These are phyloP conservation scores for Mugil cephalus DNA, from an alignment of 2,113 vertebrate species.

Conservation along the genomic window DNA sequence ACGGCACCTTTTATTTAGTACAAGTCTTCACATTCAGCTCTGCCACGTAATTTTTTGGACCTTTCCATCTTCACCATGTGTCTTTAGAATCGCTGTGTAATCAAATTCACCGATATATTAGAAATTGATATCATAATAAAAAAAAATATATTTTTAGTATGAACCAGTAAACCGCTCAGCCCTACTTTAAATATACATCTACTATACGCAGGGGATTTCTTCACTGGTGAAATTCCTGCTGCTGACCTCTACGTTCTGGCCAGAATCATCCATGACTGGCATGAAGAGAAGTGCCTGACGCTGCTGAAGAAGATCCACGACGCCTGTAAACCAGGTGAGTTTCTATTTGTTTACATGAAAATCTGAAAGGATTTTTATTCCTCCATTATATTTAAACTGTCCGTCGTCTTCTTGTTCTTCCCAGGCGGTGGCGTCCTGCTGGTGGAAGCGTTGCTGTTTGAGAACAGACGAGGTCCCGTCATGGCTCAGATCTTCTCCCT, in stretches of 20 bases:
- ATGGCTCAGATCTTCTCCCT: conserved; percentile 82
- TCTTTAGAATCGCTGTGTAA: too few species aligned
- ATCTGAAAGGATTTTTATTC: too few species aligned
- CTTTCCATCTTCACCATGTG: too few species aligned
- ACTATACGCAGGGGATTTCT: conserved; percentile 79
- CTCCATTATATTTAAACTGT: too few species aligned
- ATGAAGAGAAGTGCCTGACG: conserved; percentile 76
- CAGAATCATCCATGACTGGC: conserved; percentile 84
- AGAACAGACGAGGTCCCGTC: conserved; percentile 80
- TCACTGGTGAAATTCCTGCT: conserved; percentile 76
- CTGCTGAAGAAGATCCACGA: conserved; percentile 78
- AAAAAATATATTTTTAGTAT: too few species aligned
- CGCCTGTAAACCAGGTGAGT: conserved; percentile 75
- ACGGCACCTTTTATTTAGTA: too few species aligned
- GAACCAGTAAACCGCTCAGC: too few species aligned
- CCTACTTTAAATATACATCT: not conserved
- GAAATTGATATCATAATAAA: too few species aligned
- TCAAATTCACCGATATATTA: too few species aligned
- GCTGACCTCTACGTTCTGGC: conserved; percentile 82
- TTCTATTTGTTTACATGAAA: not conserved
- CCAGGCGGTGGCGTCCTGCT: conserved; percentile 82
- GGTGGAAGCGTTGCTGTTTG: conserved; percentile 81
- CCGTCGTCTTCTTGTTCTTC: not conserved
- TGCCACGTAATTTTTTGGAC: too few species aligned
- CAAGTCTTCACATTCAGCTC: too few species aligned